Evolutionary conservation across 2,113 vertebrate genomes (phyloP), one percentile per base, ranked within the genome.

Genomic region (Centropus unirufus): DNA sequence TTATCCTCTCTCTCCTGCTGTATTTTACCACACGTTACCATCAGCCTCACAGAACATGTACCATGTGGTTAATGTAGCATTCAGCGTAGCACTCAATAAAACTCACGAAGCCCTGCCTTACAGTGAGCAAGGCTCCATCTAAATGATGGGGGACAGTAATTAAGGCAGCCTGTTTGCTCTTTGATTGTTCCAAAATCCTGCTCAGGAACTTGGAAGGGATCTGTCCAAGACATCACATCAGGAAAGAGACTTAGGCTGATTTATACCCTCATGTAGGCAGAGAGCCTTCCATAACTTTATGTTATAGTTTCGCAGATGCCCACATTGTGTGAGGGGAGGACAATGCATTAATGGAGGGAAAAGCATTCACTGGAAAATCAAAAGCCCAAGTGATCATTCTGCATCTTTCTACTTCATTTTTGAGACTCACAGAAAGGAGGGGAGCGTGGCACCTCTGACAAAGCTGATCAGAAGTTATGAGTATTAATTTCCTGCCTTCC

Each of bases 401-500:
- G 64, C 42, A 58, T 47, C 62, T 81, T 74, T 69, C 46, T 34
- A 7, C 80, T 86, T 68, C 27, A 12, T 89, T 89, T 54, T 61
- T 57, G 34, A 69, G 81, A 5, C 27, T 14, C 69, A 55, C 46
- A 59, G 3, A 3, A 18, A 83, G 73, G 83, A 87, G 47, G 78
- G 47, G 80, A 93, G 64, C 29, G 22, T 4, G 46, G 83, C 54
- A 47, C 44, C 54, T 58, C 87, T 82, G 92, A 61, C 62, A 93
- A 61, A 83, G 80, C 46, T 47, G 20, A 87, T 63, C 76, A 89
- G 64, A 81, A 92, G 19, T 70, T 70, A 42, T 27, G 69, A 78
- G 76, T 22, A 51, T 83, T 96, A n/a, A 93, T 92, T 92, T 96
- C 94, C 94, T 97, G 94, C 83, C 86, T 83, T 77, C 88, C 86